Base-by-base conservation (phyloP, 2,888 invertebrate species). In the Limnephilus rhombicus region DNA sequence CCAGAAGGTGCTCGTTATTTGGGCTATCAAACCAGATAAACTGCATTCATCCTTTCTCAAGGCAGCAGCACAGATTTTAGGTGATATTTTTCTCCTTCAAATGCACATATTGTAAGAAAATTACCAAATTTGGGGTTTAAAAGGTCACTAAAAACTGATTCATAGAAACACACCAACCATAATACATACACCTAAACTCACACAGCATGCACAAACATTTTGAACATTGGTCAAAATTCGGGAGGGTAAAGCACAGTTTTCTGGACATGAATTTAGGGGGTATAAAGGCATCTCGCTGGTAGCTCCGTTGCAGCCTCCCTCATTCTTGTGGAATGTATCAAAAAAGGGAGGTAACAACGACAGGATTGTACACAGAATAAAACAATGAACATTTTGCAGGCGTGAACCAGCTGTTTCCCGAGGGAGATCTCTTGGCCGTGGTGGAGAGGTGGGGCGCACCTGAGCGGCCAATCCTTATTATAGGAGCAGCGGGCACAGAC, bases 401-500 rank as follows among this genome's bases (percentile, higher is more conserved):
- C 41, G 90, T 93, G 37, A 93, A 92, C 89, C 93, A 92, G 86
- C 81, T 92, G 80, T 93, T 91, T 89, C 93, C 93, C 68, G 93
- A 94, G 85, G 92, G 91, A 24, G 93, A 94, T 92, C 93, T 94
- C 93, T 87, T 94, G 80, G 37, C 91, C 12, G 87, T 91, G 1
- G 92, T 92, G 29, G 91, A 94, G 94, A 90, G 91, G 93, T 94
- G 93, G 94, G 93, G 94, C 94, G 91, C 94, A 5, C 94, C 96
- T 1, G 94, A 94, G 0, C 98, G 98, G 94, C 98, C 99, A 0
- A 97, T 98, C 91, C 95, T 99, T 87, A 96, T 99, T 94, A 97
- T 99, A 90, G 97, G 98, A 82, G 98, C 98, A 90, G 97, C 98
- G 41, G 99, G 99, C 49, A 98, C 98, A 80, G 99, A 99, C 96